phyloP scores from a whole-genome alignment of 1,140 invertebrate species.

The Temnothorax nylanderi region DNA sequence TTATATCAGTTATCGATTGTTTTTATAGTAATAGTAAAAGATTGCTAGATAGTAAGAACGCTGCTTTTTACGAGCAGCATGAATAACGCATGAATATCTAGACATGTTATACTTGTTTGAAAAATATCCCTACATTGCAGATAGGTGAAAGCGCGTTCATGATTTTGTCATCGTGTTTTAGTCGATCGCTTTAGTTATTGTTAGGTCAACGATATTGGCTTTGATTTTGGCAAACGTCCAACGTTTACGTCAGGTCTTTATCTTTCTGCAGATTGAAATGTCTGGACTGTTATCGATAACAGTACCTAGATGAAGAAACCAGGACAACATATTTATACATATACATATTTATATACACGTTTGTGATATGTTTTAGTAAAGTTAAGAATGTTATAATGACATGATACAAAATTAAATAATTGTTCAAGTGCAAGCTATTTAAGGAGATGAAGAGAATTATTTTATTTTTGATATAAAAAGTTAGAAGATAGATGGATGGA shows the following conservation, averaged over 20 bases:
- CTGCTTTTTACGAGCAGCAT: background rate
- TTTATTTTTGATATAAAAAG: background rate
- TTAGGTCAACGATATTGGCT: constrained; percentile 50
- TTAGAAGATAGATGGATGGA: background rate
- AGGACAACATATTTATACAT: no score
- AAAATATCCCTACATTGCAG: background rate
- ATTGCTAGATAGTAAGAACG: background rate
- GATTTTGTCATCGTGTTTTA: constrained; percentile 27
- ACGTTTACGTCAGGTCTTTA: constrained; percentile 17
- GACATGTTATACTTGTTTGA: background rate
- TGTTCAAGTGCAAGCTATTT: background rate
- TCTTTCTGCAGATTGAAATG: constrained; percentile 40
- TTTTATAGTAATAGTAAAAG: background rate
- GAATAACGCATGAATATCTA: background rate
- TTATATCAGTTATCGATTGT: background rate
- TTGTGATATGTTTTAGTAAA: background rate
- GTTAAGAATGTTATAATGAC: background rate
- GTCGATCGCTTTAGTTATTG: constrained; percentile 35
- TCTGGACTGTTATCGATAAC: background rate
- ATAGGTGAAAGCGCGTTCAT: background rate
- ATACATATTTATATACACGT: background rate
- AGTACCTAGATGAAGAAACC: background rate
- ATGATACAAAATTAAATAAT: background rate
- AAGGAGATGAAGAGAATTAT: background rate
- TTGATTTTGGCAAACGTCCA: constrained; percentile 31